phyloP scores from a whole-genome alignment of 2,888 invertebrate species.

The Piscicola geometra region DNA sequence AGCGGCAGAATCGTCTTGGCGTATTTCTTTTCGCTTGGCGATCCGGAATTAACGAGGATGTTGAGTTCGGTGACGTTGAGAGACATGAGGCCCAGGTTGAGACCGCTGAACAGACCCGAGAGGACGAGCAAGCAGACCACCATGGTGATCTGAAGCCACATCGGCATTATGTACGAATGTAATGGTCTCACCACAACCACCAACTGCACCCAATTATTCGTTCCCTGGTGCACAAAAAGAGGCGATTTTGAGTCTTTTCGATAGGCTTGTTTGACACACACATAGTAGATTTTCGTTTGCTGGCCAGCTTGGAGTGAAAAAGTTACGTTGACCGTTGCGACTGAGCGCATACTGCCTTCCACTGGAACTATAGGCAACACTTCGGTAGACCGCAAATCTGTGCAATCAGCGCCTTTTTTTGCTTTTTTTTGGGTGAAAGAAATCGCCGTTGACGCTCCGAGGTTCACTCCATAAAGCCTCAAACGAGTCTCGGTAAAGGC shows the following conservation, averaged over 20 bases:
- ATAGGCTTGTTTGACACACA: slow-evolving; percentile 14
- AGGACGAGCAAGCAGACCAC: slow-evolving; percentile 67
- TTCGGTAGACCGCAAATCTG: slow-evolving; percentile 30
- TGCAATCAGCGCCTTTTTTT: slow-evolving; percentile 13
- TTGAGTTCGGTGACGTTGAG: slow-evolving; percentile 89
- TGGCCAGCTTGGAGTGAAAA: neutral
- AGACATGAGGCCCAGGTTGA: slow-evolving; percentile 91
- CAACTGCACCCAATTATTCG: slow-evolving; percentile 32
- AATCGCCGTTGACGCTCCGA: slow-evolving; percentile 3
- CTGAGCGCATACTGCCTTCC: neutral
- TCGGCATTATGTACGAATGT: slow-evolving; percentile 48
- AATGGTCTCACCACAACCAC: neutral
- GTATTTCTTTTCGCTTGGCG: slow-evolving; percentile 68
- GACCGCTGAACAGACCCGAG: slow-evolving; percentile 91
- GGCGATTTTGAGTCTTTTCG: neutral
- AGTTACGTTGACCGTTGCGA: neutral
- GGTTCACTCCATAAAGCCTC: slow-evolving; percentile 21
- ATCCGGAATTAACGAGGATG: slow-evolving; percentile 87
- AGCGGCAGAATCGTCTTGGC: slow-evolving; percentile 83
- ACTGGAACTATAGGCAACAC: neutral
- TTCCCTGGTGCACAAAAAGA: slow-evolving; percentile 35
- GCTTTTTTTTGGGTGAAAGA: slow-evolving; percentile 24
- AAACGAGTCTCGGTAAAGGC: neutral
- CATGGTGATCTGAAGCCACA: slow-evolving; percentile 51
- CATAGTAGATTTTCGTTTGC: slow-evolving; percentile 10